Evolutionary conservation across 2,797 vertebrate species (phyloP).

Genomic region (Coccyzus lansbergi): DNA sequence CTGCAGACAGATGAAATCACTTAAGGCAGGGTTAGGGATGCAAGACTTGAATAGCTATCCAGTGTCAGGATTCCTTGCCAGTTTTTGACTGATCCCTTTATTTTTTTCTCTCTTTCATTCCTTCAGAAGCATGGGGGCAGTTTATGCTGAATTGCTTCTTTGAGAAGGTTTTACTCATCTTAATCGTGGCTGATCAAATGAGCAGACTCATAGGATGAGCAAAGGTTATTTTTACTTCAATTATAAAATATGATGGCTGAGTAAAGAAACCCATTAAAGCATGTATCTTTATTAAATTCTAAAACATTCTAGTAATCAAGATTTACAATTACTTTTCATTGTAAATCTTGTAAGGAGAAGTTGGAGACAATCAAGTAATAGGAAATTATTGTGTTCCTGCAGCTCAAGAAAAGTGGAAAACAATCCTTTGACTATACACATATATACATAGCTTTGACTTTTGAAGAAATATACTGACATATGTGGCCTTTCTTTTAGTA

Average conservation of each 20-base stretch:
- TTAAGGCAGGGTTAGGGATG: neutral
- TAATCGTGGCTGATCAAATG: constrained; percentile 33
- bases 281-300: constrained; percentile 50
- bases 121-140: constrained; percentile 3
- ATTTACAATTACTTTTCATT: constrained; percentile 28
- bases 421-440: neutral
- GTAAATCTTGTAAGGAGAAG: constrained; percentile 19
- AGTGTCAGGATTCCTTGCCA: constrained; percentile 32
- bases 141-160: constrained; percentile 46
- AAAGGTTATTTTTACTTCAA: constrained; percentile 29
- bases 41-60: neutral
- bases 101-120: neutral
- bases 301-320: constrained; percentile 36
- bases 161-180: constrained; percentile 31
- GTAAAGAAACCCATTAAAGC: constrained; percentile 22
- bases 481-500: neutral
- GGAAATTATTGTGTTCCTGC: constrained; percentile 21
- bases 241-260: constrained; percentile 39
- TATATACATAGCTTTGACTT: neutral
- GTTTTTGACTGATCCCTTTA: constrained; percentile 5
- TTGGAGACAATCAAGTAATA: neutral
- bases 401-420: neutral
- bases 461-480: neutral
- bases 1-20: constrained; percentile 2
- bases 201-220: constrained; percentile 39